Conservation (phyloP, 2,888 invertebrate genomes). For the Homarus gammarus region DNA sequence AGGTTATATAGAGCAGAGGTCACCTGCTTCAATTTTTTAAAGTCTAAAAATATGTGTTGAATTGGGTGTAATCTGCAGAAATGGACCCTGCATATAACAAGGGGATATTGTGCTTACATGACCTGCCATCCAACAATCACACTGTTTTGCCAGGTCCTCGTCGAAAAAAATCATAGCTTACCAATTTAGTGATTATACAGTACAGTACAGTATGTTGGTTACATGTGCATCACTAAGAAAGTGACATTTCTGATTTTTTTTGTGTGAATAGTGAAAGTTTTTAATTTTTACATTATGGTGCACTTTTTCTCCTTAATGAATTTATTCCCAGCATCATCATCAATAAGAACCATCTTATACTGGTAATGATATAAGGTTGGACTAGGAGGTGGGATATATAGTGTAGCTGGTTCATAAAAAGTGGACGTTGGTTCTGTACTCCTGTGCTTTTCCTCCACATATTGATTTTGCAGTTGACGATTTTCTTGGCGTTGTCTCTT, state of each 20-base stretch:
- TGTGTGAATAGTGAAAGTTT: background rate
- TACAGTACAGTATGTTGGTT: background rate
- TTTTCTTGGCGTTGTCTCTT: constrained; percentile 52
- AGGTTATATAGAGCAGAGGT: background rate
- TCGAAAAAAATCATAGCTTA: background rate
- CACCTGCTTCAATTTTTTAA: background rate
- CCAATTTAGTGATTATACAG: background rate
- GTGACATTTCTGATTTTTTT: background rate
- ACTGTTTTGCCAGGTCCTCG: background rate
- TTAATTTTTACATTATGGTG: constrained; percentile 44
- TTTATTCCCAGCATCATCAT: background rate
- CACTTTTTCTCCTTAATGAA: constrained; percentile 57
- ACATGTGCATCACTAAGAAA: background rate
- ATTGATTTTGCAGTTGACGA: background rate
- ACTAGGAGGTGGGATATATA: constrained; percentile 56
- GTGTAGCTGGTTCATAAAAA: constrained; percentile 14
- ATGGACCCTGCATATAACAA: background rate
- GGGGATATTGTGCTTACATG: background rate
- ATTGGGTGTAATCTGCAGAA: background rate
- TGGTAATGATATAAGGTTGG: constrained; percentile 48
- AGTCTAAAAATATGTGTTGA: background rate
- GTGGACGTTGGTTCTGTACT: background rate
- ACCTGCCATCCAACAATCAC: background rate
- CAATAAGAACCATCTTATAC: constrained; percentile 45
- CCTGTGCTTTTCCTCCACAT: background rate